These are phyloP conservation scores for Pangasius krempfi DNA, from an alignment of 2,797 vertebrate species.

Conservation along the genomic window DNA sequence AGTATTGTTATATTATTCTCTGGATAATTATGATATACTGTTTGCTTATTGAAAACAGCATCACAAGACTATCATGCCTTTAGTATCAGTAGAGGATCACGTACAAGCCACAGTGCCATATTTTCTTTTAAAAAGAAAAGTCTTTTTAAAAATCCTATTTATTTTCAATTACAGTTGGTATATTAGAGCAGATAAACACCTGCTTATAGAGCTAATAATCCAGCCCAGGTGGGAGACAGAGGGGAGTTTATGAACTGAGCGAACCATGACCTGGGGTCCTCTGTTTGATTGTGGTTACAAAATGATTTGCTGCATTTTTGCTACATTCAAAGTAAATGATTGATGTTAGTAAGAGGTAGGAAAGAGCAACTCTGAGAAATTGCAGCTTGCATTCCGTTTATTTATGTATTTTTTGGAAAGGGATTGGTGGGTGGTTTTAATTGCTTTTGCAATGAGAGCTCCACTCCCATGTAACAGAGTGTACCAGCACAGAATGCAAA, in stretches of 20 bases:
- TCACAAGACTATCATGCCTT: not conserved
- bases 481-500: conserved; percentile 74
- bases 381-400: conserved; percentile 8
- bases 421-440: conserved; percentile 64
- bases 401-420: conserved; percentile 41
- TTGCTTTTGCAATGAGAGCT: conserved; percentile 69
- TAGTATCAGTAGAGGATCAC: not conserved
- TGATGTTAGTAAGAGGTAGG: conserved; percentile 18
- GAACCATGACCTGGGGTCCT: conserved; percentile 23
- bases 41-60: not conserved
- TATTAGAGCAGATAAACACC: conserved; percentile 8
- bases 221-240: conserved; percentile 15
- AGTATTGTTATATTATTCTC: not conserved
- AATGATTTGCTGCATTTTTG: conserved; percentile 12
- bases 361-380: conserved; percentile 30
- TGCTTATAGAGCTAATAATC: conserved; percentile 11
- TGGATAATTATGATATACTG: not conserved
- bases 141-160: not conserved
- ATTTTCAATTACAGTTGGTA: conserved; percentile 11
- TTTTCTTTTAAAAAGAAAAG: no score
- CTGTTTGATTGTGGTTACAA: conserved; percentile 16
- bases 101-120: not conserved
- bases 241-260: conserved; percentile 1
- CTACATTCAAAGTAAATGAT: conserved; percentile 48
- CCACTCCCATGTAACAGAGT: conserved; percentile 75